Evolutionary conservation across 2,113 vertebrate genomes (phyloP).

Genomic region (Malurus elegans): DNA sequence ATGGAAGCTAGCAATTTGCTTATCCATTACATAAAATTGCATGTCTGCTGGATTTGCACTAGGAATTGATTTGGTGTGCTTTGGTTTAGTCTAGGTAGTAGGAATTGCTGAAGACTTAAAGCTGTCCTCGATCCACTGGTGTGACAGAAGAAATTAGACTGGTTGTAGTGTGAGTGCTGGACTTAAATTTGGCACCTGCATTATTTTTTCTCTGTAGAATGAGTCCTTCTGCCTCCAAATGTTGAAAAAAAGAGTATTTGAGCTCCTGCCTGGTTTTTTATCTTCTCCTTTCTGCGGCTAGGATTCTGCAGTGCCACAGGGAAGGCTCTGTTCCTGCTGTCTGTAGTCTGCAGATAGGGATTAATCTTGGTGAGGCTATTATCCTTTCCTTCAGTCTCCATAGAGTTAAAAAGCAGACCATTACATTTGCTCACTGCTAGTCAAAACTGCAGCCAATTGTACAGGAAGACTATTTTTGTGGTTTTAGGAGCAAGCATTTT

Average conservation of each 20-base stretch:
- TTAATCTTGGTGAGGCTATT: neutral
- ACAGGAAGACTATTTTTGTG: neutral
- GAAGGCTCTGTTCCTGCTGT: neutral
- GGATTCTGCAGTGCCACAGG: neutral
- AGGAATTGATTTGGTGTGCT: neutral
- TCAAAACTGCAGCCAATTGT: neutral
- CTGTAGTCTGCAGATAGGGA: neutral
- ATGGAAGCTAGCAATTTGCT: neutral
- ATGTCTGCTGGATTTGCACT: neutral
- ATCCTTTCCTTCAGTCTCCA: neutral
- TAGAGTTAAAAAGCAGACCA: neutral
- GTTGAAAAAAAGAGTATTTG: neutral
- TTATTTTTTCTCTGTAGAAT: neutral
- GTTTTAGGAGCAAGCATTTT: neutral
- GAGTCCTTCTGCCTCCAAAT: neutral
- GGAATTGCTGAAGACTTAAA: neutral
- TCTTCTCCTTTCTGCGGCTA: neutral
- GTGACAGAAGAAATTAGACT: neutral
- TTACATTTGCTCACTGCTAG: neutral
- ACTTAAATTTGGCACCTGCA: neutral
- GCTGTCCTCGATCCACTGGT: neutral
- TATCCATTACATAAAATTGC: neutral
- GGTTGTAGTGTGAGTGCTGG: neutral
- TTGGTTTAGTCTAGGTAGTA: neutral
- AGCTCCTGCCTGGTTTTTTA: neutral